Percentiles rank a stretch among this genome's conserved stretches.
Evolutionary conservation across 2,888 invertebrate species (phyloP).

Genomic region (Philonicus albiceps): DNA sequence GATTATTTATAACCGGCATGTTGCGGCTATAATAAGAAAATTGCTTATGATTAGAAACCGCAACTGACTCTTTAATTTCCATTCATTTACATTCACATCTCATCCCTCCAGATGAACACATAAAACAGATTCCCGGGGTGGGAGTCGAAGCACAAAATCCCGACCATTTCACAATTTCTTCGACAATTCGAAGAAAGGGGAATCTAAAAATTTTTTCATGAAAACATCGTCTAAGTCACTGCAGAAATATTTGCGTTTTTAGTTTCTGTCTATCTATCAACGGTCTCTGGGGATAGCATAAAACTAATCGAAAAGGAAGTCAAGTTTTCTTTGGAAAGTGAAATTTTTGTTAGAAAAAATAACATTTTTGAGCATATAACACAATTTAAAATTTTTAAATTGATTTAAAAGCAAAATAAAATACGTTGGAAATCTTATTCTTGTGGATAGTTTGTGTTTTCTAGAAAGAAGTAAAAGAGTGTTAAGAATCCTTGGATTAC

Average conservation of each 20-base stretch:
- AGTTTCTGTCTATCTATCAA: background rate
- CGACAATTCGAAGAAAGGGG: constrained; percentile 3
- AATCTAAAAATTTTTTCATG: background rate
- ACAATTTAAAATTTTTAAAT: background rate
- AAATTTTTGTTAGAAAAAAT: background rate
- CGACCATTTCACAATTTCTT: constrained; percentile 8
- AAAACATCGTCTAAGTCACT: background rate
- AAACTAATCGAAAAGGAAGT: background rate
- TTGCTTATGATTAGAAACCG: background rate
- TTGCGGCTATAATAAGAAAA: background rate
- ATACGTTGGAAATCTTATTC: no score
- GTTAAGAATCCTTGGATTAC: background rate
- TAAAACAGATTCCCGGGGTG: background rate
- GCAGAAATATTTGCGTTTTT: background rate
- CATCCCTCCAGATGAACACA: background rate
- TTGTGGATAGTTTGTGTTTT: background rate
- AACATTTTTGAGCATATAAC: background rate
- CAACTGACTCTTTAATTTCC: background rate
- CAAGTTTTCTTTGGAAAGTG: background rate
- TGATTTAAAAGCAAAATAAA: no score
- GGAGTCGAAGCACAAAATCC: background rate
- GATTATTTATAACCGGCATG: background rate
- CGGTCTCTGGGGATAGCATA: background rate
- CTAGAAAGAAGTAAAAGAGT: background rate
- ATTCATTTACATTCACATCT: background rate